phyloP scores from a whole-genome alignment of 2,113 vertebrate species.

The Castor canadensis region DNA sequence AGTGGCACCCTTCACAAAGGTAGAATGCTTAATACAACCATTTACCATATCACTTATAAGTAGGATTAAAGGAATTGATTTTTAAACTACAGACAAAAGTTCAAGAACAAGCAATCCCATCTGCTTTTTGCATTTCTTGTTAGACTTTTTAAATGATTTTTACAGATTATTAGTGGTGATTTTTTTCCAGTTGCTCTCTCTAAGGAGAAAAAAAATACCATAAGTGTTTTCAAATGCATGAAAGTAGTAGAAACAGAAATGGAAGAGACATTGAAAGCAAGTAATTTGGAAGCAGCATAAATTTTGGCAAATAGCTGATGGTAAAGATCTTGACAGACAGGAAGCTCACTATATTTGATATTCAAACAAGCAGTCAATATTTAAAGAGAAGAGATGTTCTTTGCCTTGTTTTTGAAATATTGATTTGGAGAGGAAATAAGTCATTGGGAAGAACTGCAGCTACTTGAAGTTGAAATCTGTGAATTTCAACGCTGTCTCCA shows the following conservation, averaged over 20 bases:
- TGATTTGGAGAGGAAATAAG: slow-evolving; percentile 73
- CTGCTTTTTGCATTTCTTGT: background rate
- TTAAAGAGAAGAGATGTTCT: slow-evolving; percentile 64
- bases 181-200: background rate
- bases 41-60: background rate
- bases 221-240: slow-evolving; percentile 3
- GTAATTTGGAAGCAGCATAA: background rate
- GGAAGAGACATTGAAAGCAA: background rate
- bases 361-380: slow-evolving; percentile 77
- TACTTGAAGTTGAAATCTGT: background rate
- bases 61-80: background rate
- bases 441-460: slow-evolving; percentile 33
- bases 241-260: background rate
- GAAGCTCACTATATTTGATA: slow-evolving; percentile 72
- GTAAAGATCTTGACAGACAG: slow-evolving; percentile 66
- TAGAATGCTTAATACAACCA: background rate
- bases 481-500: slow-evolving; percentile 51
- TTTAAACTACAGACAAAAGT: background rate
- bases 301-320: slow-evolving; percentile 61
- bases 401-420: slow-evolving; percentile 75
- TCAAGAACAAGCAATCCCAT: background rate
- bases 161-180: background rate
- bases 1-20: background rate
- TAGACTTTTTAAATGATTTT: background rate
- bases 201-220: background rate